Conservation (phyloP, 2,113 vertebrate genomes). For the Oceanites oceanicus region DNA sequence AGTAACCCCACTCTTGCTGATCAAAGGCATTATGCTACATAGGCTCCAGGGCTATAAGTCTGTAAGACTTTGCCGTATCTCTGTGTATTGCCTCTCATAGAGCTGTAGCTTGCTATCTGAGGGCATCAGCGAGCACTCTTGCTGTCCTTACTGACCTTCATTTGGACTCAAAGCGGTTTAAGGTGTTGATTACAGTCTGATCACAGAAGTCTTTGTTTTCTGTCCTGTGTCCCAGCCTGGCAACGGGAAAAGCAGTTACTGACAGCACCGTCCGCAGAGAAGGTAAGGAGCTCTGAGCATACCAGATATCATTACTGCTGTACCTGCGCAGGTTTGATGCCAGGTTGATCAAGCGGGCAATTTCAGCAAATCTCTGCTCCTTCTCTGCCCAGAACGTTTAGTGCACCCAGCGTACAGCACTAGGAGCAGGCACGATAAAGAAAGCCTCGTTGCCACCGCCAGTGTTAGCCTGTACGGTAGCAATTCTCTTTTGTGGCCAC, state of each 20-base stretch:
- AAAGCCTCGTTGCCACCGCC: background rate
- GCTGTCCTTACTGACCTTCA: background rate
- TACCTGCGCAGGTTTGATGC: background rate
- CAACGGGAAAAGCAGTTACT: background rate
- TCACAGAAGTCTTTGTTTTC: background rate
- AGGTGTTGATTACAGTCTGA: background rate
- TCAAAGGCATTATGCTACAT: slow-evolving; percentile 67
- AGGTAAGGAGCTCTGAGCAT: background rate
- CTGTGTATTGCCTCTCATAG: background rate
- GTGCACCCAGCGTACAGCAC: background rate
- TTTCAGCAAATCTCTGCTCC: background rate
- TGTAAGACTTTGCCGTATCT: background rate
- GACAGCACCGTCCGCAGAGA: background rate
- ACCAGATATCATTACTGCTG: background rate
- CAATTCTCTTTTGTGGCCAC: background rate
- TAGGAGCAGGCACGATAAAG: background rate
- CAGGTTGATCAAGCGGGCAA: background rate
- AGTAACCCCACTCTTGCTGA: slow-evolving; percentile 69
- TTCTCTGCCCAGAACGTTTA: background rate
- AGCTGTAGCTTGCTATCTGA: background rate
- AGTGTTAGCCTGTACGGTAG: rapidly evolving
- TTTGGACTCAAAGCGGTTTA: background rate
- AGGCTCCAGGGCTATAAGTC: slow-evolving; percentile 17
- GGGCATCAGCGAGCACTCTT: background rate
- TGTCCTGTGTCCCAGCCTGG: background rate